phyloP scores from a whole-genome alignment of 1,140 invertebrate species.

The Glossosoma conforme region DNA sequence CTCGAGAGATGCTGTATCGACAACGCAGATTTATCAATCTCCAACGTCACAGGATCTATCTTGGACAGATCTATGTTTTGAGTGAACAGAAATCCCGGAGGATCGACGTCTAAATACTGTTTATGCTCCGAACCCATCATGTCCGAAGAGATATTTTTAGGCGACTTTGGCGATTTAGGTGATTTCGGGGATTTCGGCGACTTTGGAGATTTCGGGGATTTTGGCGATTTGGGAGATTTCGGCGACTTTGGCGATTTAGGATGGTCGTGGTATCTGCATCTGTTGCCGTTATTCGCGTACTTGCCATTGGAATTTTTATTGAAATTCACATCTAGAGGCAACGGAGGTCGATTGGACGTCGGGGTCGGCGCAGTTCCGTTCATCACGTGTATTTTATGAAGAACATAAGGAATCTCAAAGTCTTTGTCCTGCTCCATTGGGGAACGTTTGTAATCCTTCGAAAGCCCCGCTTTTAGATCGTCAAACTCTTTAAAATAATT shows the following conservation, averaged over 20 bases:
- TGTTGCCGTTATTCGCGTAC: conserved; percentile 42
- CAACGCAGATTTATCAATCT: conserved; percentile 58
- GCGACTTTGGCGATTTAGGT: conserved; percentile 51
- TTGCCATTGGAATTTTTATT: conserved; percentile 42
- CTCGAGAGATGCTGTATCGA: conserved; percentile 58
- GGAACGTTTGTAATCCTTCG: conserved; percentile 40
- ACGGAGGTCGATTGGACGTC: conserved; percentile 40
- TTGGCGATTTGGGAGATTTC: conserved; percentile 55
- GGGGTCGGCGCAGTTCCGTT: conserved; percentile 68
- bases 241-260: conserved; percentile 56
- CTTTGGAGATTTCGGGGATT: conserved; percentile 51
- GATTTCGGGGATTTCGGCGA: conserved; percentile 56
- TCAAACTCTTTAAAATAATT: conserved; percentile 58
- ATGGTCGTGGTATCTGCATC: conserved; percentile 50
- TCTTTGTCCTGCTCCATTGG: conserved; percentile 43
- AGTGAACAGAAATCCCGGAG: conserved; percentile 59
- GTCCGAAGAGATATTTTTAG: conserved; percentile 48
- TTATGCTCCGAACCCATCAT: conserved; percentile 40
- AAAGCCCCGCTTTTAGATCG: conserved; percentile 46
- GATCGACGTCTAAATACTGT: conserved; percentile 45
- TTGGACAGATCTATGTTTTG: conserved; percentile 68
- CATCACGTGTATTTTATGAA: conserved; percentile 77
- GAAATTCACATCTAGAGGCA: conserved; percentile 42
- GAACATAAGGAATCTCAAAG: conserved; percentile 73
- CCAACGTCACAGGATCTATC: conserved; percentile 62